Base-by-base conservation (phyloP, 2,888 invertebrate species). In the Nysson spinosus region DNA sequence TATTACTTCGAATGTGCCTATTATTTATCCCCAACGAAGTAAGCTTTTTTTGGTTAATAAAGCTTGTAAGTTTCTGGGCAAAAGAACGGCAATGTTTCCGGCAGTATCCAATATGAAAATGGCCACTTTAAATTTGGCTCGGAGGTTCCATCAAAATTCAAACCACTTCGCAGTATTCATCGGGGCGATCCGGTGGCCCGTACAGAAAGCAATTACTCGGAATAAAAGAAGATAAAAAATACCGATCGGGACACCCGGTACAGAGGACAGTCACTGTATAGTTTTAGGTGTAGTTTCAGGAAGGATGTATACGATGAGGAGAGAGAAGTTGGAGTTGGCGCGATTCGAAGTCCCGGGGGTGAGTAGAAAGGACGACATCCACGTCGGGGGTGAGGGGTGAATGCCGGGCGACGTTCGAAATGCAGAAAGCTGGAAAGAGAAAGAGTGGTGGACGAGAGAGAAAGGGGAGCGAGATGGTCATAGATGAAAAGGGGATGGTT, bases 231-330 rank as follows among this genome's bases (percentile, higher is more conserved):
- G 35, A 42, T n/a, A 42, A 64, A 35, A 46, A 51, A 56, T 64
- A 32, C 49, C 44, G 50, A 50, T 62, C 43, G 43, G 43, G 37
- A 73, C 64, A 57, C 67, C 42, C 49, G 57, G 52, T 62, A 62
- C 39, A 57, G 19, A 28, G 78, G 70, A 81, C 78, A 75, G 79
- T 76, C 81, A 71, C 72, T 81, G 80, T 84, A 82, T 81, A 83
- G 82, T 83, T 85, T 85, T 84, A 82, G 81, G 77, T 82, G 77
- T 79, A 83, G 80, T 84, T 82, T 81, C 76, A 66, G 64, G 68
- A 67, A 78, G 72, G 74, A 78, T 75, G 81, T 72, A 75, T 79
- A 78, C 74, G 72, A 76, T 76, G 58, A 47, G 64, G 47, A 39
- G 37, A 30, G 46, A 54, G 71, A 62, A 75, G 79, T 80, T 72